Conservation (phyloP, 1,140 invertebrate species). For the Megathymus violae region DNA sequence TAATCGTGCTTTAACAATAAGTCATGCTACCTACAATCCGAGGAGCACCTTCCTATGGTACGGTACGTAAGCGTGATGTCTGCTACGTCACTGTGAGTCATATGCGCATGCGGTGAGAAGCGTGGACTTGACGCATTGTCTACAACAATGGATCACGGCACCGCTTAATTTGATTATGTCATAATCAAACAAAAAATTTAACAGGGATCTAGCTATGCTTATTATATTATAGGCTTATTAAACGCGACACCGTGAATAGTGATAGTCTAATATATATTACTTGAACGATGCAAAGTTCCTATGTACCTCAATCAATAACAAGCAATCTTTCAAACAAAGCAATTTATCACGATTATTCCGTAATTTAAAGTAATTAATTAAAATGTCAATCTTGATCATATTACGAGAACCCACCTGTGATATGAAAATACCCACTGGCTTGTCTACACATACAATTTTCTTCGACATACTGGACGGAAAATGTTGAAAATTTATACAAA, state of each 20-base stretch:
- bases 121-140: constrained; percentile 72
- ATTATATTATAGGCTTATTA: no score
- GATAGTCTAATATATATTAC: neutral
- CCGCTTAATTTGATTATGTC: constrained; percentile 73
- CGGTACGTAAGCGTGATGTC: constrained; percentile 54
- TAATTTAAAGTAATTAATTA: no score
- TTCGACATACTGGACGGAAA: no score
- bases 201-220: constrained; percentile 38
- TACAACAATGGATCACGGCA: constrained; percentile 72
- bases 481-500: no score
- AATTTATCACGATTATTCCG: no score
- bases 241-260: constrained; percentile 27
- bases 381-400: no score
- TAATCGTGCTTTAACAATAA: constrained; percentile 27
- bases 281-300: neutral
- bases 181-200: constrained; percentile 66
- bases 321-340: no score
- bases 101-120: constrained; percentile 58
- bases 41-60: constrained; percentile 43
- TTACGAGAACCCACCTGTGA: no score
- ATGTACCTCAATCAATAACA: no score
- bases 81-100: constrained; percentile 69
- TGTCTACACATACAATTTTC: no score
- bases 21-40: constrained; percentile 16
- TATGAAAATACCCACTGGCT: no score